Conservation (phyloP, 2,888 invertebrate species). For the Platycnemis pennipes region DNA sequence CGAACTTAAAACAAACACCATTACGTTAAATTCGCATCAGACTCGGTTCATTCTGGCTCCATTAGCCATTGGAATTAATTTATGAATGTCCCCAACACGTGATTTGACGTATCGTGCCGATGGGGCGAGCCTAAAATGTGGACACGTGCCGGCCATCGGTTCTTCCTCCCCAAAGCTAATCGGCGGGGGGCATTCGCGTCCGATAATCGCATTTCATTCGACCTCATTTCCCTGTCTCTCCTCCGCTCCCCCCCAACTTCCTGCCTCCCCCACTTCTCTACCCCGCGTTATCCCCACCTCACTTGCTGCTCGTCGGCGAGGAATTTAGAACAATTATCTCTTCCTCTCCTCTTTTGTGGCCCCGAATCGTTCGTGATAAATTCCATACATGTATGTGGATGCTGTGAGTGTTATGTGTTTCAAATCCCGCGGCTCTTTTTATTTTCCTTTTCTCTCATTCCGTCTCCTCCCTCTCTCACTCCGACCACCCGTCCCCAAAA, state of each 20-base stretch:
- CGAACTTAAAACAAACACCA: too few relatives aligned
- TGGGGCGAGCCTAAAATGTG: neutral
- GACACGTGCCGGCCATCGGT: neutral
- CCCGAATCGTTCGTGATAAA: neutral
- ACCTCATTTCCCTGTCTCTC: neutral
- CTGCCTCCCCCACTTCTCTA: neutral
- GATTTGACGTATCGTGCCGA: neutral
- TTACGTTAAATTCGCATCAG: too few relatives aligned
- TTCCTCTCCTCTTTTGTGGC: neutral
- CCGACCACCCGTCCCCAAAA: neutral
- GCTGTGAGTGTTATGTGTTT: neutral
- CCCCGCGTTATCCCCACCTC: neutral
- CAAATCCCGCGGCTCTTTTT: neutral
- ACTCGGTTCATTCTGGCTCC: too few relatives aligned
- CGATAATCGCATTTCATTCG: constrained; percentile 21
- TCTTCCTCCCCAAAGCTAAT: neutral
- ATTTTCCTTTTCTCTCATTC: neutral
- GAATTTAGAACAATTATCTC: neutral
- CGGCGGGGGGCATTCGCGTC: neutral
- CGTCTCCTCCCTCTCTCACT: neutral
- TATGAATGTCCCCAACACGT: neutral
- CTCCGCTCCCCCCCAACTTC: neutral
- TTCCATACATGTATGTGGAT: neutral
- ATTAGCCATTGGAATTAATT: too few relatives aligned
- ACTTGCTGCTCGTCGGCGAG: neutral